phyloP scores from a whole-genome alignment of 2,113 vertebrate species.

The Chloropsis hardwickii region DNA sequence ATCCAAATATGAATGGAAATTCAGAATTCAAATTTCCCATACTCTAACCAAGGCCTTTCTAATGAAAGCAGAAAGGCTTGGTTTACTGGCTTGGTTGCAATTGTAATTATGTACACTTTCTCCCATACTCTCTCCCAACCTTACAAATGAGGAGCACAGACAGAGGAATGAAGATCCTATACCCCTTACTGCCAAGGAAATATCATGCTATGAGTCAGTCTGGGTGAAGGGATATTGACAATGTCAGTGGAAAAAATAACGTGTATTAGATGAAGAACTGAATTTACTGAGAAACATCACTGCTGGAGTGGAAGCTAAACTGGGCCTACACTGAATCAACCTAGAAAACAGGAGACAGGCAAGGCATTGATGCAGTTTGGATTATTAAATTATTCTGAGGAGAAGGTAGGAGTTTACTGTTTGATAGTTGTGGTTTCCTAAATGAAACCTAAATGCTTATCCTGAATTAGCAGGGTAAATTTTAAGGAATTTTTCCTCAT shows the following conservation, averaged over 20 bases:
- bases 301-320: not conserved
- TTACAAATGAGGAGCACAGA: not conserved
- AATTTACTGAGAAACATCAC: fast-evolving
- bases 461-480: not conserved
- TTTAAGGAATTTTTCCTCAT: not conserved
- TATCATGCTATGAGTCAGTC: fast-evolving
- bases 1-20: not conserved
- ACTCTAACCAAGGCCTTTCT: not conserved
- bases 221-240: not conserved
- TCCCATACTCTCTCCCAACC: not conserved
- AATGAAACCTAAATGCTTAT: not conserved
- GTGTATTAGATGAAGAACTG: not conserved
- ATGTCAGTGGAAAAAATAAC: not conserved
- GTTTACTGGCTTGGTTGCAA: not conserved
- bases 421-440: not conserved
- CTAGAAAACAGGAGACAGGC: not conserved
- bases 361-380: not conserved
- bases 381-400: not conserved
- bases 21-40: not conserved
- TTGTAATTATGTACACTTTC: not conserved
- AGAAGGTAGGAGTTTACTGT: fast-evolving
- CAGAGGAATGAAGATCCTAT: not conserved
- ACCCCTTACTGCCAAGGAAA: not conserved
- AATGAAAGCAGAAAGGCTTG: not conserved
- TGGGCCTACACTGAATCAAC: not conserved